A percentile compares a stretch with the other conserved stretches of the same genome.
Evolutionary conservation across 2,888 invertebrate genomes (phyloP).

Genomic region (Tinea trinotella): DNA sequence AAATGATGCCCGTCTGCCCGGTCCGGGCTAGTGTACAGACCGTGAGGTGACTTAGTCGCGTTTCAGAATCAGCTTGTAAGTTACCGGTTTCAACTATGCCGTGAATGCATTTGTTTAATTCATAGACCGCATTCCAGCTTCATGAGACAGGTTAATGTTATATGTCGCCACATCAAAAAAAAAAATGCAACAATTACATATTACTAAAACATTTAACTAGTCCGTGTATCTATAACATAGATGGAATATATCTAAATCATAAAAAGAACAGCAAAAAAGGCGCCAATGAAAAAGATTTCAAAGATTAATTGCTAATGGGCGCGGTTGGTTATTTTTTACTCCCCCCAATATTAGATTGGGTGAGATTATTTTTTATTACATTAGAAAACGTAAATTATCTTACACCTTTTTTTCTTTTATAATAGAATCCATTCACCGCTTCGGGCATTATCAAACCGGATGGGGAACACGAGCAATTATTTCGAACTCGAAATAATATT

Average conservation of each 20-base stretch:
- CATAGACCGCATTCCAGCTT: too few species aligned
- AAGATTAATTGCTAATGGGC: slow-evolving; percentile 20
- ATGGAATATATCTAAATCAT: background rate
- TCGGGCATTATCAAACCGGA: slow-evolving; percentile 16
- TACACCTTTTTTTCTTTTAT: background rate
- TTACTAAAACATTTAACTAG: too few species aligned
- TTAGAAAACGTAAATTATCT: slow-evolving; percentile 19
- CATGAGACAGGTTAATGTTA: too few species aligned
- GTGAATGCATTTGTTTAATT: too few species aligned
- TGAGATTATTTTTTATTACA: slow-evolving; percentile 19
- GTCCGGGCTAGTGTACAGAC: too few species aligned
- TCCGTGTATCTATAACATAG: background rate
- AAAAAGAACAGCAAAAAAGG: background rate
- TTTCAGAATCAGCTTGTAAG: too few species aligned
- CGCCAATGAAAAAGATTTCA: slow-evolving; percentile 11
- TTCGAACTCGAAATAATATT: slow-evolving; percentile 7
- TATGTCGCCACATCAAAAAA: too few species aligned
- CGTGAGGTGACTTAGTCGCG: too few species aligned
- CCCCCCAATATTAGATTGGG: slow-evolving; percentile 16
- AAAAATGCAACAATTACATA: too few species aligned
- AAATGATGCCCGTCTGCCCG: too few species aligned
- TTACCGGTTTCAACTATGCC: too few species aligned
- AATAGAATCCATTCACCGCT: slow-evolving; percentile 19
- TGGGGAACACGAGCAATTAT: background rate
- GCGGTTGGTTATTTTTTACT: slow-evolving; percentile 12